Evolutionary conservation across 2,797 vertebrate species (phyloP).

Genomic region (Vultur gryphus): DNA sequence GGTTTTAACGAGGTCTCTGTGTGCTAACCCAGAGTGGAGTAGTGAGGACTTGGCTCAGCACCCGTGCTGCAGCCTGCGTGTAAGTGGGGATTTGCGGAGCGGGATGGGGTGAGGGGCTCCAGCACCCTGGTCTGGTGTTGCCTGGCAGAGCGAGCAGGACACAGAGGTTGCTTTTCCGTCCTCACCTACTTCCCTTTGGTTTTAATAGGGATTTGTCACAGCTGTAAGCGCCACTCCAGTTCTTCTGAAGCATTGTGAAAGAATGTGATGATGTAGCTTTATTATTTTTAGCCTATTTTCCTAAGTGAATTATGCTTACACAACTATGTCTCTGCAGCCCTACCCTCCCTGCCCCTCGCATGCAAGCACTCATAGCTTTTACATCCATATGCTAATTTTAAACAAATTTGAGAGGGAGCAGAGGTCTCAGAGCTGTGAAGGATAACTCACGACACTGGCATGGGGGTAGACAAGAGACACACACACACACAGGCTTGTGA

Average conservation of each 20-base stretch:
- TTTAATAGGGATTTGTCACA: background rate
- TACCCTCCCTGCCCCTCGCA: background rate
- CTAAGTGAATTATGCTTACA: slow-evolving; percentile 44
- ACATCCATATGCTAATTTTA: background rate
- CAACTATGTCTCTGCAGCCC: background rate
- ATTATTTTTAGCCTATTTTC: slow-evolving; percentile 56
- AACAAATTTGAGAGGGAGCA: background rate
- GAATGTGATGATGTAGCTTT: slow-evolving; percentile 60
- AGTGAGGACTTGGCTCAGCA: background rate
- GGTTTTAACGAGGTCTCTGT: background rate
- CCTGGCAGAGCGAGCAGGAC: background rate
- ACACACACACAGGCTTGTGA: fast-evolving
- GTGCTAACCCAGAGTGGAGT: fast-evolving
- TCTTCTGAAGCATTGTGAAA: slow-evolving; percentile 29
- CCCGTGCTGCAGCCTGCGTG: fast-evolving
- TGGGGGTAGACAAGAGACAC: background rate
- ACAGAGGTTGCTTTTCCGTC: background rate
- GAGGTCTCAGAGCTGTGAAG: background rate
- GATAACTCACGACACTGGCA: background rate
- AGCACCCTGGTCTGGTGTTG: background rate
- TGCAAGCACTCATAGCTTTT: background rate
- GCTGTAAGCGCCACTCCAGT: background rate
- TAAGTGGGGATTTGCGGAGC: fast-evolving
- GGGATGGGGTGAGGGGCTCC: background rate
- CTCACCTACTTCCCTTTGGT: background rate